Evolutionary conservation across 1,140 invertebrate species (phyloP), one percentile per base, ranked within the genome.

Genomic region (Cydia pomonella): DNA sequence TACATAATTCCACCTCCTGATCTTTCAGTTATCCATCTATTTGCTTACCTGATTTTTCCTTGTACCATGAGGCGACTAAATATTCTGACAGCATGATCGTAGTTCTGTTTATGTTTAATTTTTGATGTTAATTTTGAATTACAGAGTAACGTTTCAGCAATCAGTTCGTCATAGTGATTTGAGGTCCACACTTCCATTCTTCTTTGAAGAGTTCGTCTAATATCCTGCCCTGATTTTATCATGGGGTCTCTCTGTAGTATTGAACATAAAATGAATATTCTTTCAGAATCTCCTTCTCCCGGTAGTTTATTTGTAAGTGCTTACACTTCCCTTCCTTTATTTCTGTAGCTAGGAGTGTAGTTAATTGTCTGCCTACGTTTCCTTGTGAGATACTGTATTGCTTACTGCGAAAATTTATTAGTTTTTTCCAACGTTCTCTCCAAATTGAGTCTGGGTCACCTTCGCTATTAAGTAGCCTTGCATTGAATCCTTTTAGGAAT

Each of bases 1-100:
- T 50, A 7, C 47, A 50, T n/a, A 50, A 50, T 50, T 50, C 47
- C 47, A 18, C 47, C 47, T 50, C 47, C 47, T 12, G 47, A 50
- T 50, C 47, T 50, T n/a, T 13, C 47, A 3, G 47, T 50, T 50
- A 50, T 50, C 47, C 47, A 50, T 50, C 16, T 50, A 50, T 50
- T 50, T 50, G 47, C 47, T 18, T 50, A 13, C n/a, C 47, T 50
- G n/a, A 50, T 50, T 50, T n/a, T 50, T n/a, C 47, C 47, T 50
- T 50, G 47, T 18, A 50, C 2, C 47, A 50, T 50, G 3, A 50
- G 47, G n/a, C 47, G 47, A 6, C 47, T 50, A 6, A 50, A 50
- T 50, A 50, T 50, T 50, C 47, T n/a, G n/a, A 50, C 16, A 6
- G 12, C 47, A 18, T 50, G 47, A 6, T 50, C 13, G 12, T 50